A percentile compares a stretch with the other conserved stretches of the same genome.
Evolutionary conservation across 2,888 invertebrate species (phyloP).

Genomic region (Sialis lutaria): DNA sequence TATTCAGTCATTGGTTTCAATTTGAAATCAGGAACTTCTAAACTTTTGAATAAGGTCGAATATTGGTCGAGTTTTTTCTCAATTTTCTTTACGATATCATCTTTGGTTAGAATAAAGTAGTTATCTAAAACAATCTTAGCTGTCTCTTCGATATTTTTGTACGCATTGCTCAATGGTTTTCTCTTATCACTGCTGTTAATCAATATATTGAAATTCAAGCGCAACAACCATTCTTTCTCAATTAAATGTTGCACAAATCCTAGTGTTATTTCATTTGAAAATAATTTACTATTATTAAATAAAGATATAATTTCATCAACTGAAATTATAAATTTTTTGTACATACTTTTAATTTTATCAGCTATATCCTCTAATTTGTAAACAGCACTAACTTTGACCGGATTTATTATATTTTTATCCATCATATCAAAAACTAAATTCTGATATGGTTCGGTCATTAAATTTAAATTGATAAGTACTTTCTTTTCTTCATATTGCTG

Average conservation of each 20-base stretch:
- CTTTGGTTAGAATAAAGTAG: slow-evolving; percentile 1
- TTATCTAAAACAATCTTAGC: slow-evolving; percentile 1
- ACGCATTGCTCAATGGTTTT: slow-evolving; percentile 2
- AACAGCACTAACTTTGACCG: background rate
- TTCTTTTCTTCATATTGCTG: too few species aligned
- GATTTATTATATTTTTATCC: too few species aligned
- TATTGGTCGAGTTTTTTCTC: background rate
- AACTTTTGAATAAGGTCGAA: slow-evolving; percentile 5
- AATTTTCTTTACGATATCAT: slow-evolving; percentile 7
- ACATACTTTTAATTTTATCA: too few species aligned
- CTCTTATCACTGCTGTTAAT: background rate
- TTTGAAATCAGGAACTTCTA: slow-evolving; percentile 6
- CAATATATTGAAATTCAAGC: background rate
- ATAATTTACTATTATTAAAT: too few species aligned
- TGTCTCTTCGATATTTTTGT: background rate
- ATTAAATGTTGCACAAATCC: too few species aligned
- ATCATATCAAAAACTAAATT: too few species aligned
- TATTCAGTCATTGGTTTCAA: slow-evolving; percentile 8
- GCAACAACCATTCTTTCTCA: background rate
- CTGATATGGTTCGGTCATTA: too few species aligned
- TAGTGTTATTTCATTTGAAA: background rate
- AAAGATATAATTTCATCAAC: too few species aligned
- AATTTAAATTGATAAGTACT: too few species aligned
- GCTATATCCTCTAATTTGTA: too few species aligned
- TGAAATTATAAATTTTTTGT: too few species aligned